phyloP scores from a whole-genome alignment of 2,113 vertebrate species.

The Oreochromis tanganicae region DNA sequence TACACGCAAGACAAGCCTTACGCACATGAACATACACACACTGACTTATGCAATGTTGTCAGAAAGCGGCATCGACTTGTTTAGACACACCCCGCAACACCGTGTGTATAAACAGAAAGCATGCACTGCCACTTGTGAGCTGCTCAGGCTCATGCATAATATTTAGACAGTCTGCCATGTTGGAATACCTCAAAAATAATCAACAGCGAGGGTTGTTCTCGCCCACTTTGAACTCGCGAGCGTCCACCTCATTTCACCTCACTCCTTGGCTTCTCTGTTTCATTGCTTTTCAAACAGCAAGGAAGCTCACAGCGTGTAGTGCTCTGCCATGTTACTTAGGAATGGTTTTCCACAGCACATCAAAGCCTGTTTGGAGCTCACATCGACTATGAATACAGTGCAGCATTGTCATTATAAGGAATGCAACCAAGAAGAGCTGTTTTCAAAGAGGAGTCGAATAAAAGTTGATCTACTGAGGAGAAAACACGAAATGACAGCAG shows the following conservation, averaged over 20 bases:
- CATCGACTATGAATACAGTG: constrained; percentile 36
- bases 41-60: constrained; percentile 35
- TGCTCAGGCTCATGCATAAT: constrained; percentile 29
- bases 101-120: constrained; percentile 30
- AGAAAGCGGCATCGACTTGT: background rate
- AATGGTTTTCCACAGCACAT: constrained; percentile 37
- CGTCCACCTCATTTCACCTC: background rate
- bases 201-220: background rate
- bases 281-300: constrained; percentile 12
- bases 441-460: constrained; percentile 41
- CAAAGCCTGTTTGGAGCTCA: constrained; percentile 43
- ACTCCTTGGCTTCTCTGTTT: background rate
- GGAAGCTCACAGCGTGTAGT: constrained; percentile 9
- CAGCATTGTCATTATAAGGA: constrained; percentile 31
- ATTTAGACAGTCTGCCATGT: constrained; percentile 4
- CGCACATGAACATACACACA: constrained; percentile 7
- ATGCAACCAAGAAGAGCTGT: constrained; percentile 17
- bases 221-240: constrained; percentile 5
- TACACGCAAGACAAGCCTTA: constrained; percentile 42
- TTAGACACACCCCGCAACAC: background rate
- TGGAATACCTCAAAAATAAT: background rate
- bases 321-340: constrained; percentile 1
- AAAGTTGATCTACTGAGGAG: constrained; percentile 33
- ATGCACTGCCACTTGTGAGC: constrained; percentile 29
- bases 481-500: constrained; percentile 30